Conservation (phyloP, 2,888 invertebrate genomes). For the Polyploca ridens region DNA sequence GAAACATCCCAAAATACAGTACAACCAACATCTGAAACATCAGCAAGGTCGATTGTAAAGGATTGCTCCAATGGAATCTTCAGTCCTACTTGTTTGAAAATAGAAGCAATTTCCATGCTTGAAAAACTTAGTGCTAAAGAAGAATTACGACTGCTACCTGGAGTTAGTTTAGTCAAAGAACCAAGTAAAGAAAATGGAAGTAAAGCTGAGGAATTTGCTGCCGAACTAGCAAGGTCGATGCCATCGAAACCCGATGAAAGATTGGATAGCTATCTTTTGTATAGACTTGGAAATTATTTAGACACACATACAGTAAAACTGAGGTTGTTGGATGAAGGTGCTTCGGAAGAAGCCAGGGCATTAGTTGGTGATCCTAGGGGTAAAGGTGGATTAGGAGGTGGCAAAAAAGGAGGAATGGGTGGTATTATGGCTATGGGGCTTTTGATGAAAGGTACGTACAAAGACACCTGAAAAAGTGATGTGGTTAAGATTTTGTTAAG, state of each 20-base stretch:
- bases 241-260: constrained; percentile 91
- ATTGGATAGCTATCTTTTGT: constrained; percentile 89
- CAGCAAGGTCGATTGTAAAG: constrained; percentile 62
- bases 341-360: constrained; percentile 84
- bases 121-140: constrained; percentile 74
- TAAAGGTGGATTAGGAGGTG: constrained; percentile 77
- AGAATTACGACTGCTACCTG: constrained; percentile 68
- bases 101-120: constrained; percentile 73
- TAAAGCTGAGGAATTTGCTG: constrained; percentile 88
- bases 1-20: constrained; percentile 44
- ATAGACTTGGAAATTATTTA: constrained; percentile 88
- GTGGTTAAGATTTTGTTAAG: background rate
- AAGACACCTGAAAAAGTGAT: background rate
- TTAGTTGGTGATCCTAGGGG: constrained; percentile 82
- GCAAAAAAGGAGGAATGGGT: constrained; percentile 81
- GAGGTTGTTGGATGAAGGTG: constrained; percentile 87
- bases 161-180: constrained; percentile 89
- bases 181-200: constrained; percentile 74
- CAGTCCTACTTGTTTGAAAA: constrained; percentile 73
- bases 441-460: constrained; percentile 86
- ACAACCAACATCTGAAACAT: constrained; percentile 54
- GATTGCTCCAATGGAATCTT: constrained; percentile 73
- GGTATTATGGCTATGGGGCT: constrained; percentile 82
- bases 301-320: constrained; percentile 90
- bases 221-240: constrained; percentile 89